These are phyloP conservation scores for Hydrotaea diabolus DNA, from an alignment of 2,888 invertebrate species.

Conservation along the genomic window DNA sequence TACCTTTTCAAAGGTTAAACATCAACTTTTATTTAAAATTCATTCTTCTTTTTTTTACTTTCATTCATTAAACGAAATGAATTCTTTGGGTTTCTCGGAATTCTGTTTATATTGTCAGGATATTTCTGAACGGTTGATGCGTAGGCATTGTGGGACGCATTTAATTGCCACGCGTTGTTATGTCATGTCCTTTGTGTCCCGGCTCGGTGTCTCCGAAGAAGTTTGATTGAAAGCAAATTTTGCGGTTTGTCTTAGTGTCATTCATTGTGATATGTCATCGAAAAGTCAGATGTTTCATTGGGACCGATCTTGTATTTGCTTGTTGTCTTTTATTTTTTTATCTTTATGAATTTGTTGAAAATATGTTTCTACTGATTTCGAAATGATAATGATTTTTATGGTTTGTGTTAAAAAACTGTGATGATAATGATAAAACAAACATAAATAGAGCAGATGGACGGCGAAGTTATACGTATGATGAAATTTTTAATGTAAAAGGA, in stretches of 20 bases:
- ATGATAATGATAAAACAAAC: background rate
- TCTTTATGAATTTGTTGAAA: slow-evolving; percentile 30
- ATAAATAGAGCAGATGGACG: background rate
- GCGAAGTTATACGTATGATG: too few relatives aligned
- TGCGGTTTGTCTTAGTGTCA: slow-evolving; percentile 57
- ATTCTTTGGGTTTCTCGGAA: slow-evolving; percentile 49
- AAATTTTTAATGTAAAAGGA: too few relatives aligned
- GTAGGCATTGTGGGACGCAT: slow-evolving; percentile 17
- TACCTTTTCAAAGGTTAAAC: slow-evolving; percentile 51
- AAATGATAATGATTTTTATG: slow-evolving; percentile 44
- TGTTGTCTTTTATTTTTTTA: slow-evolving; percentile 5
- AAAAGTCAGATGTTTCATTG: slow-evolving; percentile 52
- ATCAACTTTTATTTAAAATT: slow-evolving; percentile 56
- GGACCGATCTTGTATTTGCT: background rate
- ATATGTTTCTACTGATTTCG: slow-evolving; percentile 21
- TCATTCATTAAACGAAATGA: slow-evolving; percentile 47
- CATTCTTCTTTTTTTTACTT: background rate
- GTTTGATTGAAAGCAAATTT: slow-evolving; percentile 57
- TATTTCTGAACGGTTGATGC: background rate
- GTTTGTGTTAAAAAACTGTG: background rate
- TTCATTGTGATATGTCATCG: slow-evolving; percentile 57
- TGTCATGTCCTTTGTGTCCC: slow-evolving; percentile 21
- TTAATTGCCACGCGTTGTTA: slow-evolving; percentile 65
- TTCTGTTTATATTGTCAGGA: slow-evolving; percentile 48
- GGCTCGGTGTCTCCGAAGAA: background rate